These are phyloP conservation scores for Ophioninae sp. DNA, from an alignment of 2,888 invertebrate species.

Conservation along the genomic window DNA sequence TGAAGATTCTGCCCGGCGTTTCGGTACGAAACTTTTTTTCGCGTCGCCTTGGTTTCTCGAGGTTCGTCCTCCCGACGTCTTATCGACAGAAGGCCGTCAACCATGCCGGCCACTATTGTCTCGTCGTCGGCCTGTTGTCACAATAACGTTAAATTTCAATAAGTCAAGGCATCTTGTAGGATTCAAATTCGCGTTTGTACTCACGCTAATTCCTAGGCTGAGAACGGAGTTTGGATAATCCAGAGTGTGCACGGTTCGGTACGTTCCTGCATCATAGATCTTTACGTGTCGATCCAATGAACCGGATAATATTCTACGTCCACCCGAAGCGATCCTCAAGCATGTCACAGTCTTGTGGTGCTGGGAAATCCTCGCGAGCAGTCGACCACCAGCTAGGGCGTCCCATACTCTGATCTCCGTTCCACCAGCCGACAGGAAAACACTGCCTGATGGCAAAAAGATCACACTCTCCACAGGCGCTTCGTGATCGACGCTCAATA, in stretches of 20 bases:
- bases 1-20: slow-evolving; percentile 75
- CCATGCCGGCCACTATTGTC: slow-evolving; percentile 94
- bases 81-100: slow-evolving; percentile 95
- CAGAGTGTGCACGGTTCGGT: slow-evolving; percentile 93
- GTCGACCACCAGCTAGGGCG: slow-evolving; percentile 91
- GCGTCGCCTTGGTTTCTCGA: slow-evolving; percentile 77
- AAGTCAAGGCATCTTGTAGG: not conserved
- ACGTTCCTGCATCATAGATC: slow-evolving; percentile 93
- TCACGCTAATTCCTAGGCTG: slow-evolving; percentile 88
- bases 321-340: slow-evolving; percentile 90
- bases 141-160: not conserved
- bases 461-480: slow-evolving; percentile 94
- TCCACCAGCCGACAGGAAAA: slow-evolving; percentile 96
- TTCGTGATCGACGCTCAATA: slow-evolving; percentile 91
- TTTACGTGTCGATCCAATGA: slow-evolving; percentile 97
- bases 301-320: slow-evolving; percentile 92
- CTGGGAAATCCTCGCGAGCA: slow-evolving; percentile 91
- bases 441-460: slow-evolving; percentile 93
- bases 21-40: slow-evolving; percentile 83
- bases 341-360: slow-evolving; percentile 98
- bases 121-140: slow-evolving; percentile 86
- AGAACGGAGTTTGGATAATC: slow-evolving; percentile 95
- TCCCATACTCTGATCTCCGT: slow-evolving; percentile 97
- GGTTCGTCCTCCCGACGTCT: slow-evolving; percentile 87
- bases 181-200: slow-evolving; percentile 66